These are phyloP conservation scores for Pilophorus perplexus DNA, from an alignment of 2,888 invertebrate genomes.

Conservation along the genomic window DNA sequence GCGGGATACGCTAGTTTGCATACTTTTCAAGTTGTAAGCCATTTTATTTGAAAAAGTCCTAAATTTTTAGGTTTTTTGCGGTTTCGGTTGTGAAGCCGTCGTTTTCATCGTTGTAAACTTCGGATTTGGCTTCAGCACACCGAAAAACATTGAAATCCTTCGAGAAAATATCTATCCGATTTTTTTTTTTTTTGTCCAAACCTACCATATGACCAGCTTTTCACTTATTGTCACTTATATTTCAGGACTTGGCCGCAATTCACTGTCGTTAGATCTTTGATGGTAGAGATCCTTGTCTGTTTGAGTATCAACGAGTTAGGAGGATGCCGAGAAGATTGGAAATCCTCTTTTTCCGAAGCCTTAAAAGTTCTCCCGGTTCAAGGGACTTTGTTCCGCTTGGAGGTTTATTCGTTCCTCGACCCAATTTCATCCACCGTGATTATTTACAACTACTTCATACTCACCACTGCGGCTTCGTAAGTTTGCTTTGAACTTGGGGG, in stretches of 20 bases:
- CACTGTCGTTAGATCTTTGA: constrained; percentile 29
- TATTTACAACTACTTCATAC: constrained; percentile 36
- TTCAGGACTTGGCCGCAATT: constrained; percentile 17
- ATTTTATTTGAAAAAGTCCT: no score
- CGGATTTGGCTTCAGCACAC: no score
- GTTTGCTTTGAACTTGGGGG: not conserved
- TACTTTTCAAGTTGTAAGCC: no score
- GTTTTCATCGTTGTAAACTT: no score
- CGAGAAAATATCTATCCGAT: no score
- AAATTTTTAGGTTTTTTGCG: no score
- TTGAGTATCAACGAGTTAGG: constrained; percentile 28
- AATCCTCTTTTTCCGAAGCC: constrained; percentile 3
- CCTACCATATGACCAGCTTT: no score
- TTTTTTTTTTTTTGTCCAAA: no score
- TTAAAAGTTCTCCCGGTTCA: constrained; percentile 20
- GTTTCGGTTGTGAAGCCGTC: no score
- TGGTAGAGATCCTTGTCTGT: constrained; percentile 37
- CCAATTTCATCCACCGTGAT: constrained; percentile 13
- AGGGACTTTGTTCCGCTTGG: not conserved
- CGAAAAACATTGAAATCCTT: no score
- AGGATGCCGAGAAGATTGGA: constrained; percentile 25
- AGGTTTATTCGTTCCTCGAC: not conserved
- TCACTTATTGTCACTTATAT: no score
- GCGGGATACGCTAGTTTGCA: no score
- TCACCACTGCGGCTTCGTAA: constrained; percentile 6